A percentile compares a stretch with the other conserved stretches of the same genome.
Evolutionary conservation across 2,888 invertebrate genomes (phyloP).

Genomic region (Cantharis nigra): DNA sequence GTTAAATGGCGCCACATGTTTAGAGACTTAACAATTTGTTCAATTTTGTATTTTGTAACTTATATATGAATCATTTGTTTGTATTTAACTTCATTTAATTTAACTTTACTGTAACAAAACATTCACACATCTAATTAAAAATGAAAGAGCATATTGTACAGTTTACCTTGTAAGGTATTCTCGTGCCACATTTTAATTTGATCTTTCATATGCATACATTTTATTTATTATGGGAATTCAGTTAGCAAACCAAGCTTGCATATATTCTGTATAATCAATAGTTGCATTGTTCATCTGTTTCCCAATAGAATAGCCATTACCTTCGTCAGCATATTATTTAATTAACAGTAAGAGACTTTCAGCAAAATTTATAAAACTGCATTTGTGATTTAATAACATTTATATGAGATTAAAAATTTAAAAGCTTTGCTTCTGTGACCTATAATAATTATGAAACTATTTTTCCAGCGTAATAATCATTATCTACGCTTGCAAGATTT

Average conservation of each 20-base stretch:
- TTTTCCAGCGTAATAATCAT: neutral
- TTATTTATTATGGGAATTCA: no score
- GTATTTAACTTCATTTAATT: no score
- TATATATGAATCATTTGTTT: no score
- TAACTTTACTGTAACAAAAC: no score
- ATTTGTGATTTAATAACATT: neutral
- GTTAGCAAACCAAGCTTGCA: no score
- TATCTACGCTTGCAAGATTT: neutral
- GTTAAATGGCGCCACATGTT: neutral
- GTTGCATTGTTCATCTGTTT: neutral
- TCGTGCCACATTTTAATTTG: no score
- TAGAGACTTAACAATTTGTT: neutral
- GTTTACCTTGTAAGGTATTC: no score
- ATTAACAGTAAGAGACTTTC: neutral
- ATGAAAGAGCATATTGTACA: no score
- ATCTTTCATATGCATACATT: no score
- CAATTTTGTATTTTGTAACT: no score
- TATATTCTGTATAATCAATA: no score
- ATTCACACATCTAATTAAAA: no score
- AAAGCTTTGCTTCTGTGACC: neutral
- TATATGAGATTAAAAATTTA: neutral
- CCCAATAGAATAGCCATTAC: neutral
- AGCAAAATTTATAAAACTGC: neutral
- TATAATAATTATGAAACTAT: neutral
- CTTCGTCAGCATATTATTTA: neutral